Percentiles rank a stretch among this genome's conserved stretches.
phyloP scores from a whole-genome alignment of 2,797 vertebrate genomes.

The Ibycter americanus region DNA sequence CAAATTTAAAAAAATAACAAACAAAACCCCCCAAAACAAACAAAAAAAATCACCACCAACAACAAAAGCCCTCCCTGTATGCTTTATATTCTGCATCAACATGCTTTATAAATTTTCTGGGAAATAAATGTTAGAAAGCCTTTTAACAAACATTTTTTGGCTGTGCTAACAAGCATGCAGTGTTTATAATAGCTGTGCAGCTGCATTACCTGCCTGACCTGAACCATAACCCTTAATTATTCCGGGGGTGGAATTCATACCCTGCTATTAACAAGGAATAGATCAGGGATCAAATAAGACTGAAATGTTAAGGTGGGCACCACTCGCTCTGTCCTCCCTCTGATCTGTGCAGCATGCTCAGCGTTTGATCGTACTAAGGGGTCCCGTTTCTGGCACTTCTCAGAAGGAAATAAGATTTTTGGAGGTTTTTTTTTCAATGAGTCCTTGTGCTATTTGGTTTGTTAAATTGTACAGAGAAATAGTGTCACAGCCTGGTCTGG shows the following conservation, averaged over 20 bases:
- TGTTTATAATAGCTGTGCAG: background rate
- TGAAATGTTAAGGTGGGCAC: background rate
- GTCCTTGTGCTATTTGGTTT: background rate
- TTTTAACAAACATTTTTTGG: background rate
- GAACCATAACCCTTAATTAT: background rate
- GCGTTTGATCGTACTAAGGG: background rate
- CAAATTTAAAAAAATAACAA: background rate
- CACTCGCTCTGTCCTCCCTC: background rate
- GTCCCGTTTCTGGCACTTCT: background rate
- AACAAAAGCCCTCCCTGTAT: background rate
- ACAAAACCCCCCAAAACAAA: background rate
- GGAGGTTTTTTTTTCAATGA: background rate
- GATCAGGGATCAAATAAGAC: background rate
- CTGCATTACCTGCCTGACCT: rapidly evolving
- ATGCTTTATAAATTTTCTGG: background rate
- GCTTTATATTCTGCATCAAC: background rate
- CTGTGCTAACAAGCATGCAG: background rate
- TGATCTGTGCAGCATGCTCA: background rate
- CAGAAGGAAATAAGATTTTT: background rate
- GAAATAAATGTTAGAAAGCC: background rate
- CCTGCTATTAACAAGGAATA: background rate
- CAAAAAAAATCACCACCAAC: background rate
- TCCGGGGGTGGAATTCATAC: background rate
- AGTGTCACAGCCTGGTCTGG: background rate
- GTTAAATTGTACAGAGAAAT: background rate